A percentile compares a stretch with the other conserved stretches of the same genome.
phyloP scores from a whole-genome alignment of 2,113 vertebrate species.

The Sarotherodon lohbergeri region DNA sequence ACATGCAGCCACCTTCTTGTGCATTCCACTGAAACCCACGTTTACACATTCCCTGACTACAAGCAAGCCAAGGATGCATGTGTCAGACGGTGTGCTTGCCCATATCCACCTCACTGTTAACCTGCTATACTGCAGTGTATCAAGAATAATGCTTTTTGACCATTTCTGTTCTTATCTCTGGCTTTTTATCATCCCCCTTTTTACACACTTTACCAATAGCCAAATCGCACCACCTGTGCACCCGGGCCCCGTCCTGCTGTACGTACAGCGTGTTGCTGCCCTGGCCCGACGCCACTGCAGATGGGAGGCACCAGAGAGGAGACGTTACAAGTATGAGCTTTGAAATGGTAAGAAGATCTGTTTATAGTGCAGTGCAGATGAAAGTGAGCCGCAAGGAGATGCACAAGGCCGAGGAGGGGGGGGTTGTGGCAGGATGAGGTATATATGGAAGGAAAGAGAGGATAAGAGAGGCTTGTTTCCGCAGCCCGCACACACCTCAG shows the following conservation, averaged over 20 bases:
- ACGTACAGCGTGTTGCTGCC: background rate
- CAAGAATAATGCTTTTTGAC: no score
- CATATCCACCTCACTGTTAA: no score
- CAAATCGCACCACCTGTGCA: slow-evolving; percentile 7
- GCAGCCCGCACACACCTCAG: background rate
- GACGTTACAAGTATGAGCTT: slow-evolving; percentile 44
- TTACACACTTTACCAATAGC: background rate
- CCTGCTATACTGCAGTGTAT: no score
- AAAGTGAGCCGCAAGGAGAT: slow-evolving; percentile 28
- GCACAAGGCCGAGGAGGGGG: background rate
- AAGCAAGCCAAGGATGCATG: no score
- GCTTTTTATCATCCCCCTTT: background rate
- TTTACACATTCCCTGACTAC: no score
- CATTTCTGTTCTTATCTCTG: background rate
- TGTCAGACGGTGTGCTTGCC: no score
- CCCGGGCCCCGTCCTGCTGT: background rate
- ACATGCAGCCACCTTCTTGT: no score
- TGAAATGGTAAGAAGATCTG: slow-evolving; percentile 69
- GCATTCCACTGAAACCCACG: no score
- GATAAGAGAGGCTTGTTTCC: background rate
- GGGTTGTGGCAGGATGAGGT: background rate
- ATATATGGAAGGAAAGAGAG: background rate
- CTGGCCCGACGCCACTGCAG: background rate
- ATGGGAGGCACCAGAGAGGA: background rate
- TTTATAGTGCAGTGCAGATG: slow-evolving; percentile 54